Evolutionary conservation across 64 coral and sea anemone genomes (phyloP), one percentile per base, ranked within the genome.

Genomic region (Anthopleura sola): DNA sequence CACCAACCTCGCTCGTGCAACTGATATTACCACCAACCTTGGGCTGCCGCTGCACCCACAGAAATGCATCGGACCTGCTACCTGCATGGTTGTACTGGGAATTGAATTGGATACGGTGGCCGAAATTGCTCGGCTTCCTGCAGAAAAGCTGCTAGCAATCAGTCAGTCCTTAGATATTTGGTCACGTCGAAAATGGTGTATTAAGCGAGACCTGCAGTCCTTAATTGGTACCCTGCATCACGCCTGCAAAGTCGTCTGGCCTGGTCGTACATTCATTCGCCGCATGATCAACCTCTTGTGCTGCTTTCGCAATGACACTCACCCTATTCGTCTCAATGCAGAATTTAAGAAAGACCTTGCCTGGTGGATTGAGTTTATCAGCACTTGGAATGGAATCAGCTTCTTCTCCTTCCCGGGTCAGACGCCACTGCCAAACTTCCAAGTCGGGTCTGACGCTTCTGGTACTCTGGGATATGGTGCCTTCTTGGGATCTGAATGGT

Each of bases 51-150:
- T 90, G 14, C 71, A n/a, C 3, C 82, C 89, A 1, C 49, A 91
- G 15, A 91, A 91, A n/a, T 85, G 83, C 53, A 64, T 66, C 0
- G 88, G 88, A 8, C 88, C 68, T 1, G 51, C 89, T 21, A 85
- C 89, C 2, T 48, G 38, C 47, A 28, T 91, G 6, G 62, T 48
- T 0, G 44, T 91, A 36, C 36, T 91, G 48, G 71, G 55, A 37
- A 91, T 85, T 39, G 83, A 91, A 9, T 23, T 91, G 20, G 68
- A 90, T 36, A 86, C 89, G 10, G 36, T 68, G 33, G 26, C 18
- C 10, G 46, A 82, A 75, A 46, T 51, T 23, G 83, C 75, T 15
- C 16, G 37, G 8, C 83, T 91, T 19, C 89, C 84, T 0, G 17
- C 0, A 0, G 56, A 86, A 6, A 86, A 91, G 39, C 88, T 90